Evolutionary conservation across 2,888 invertebrate genomes (phyloP), one percentile per base, ranked within the genome.

Genomic region (Sisyra terminalis): DNA sequence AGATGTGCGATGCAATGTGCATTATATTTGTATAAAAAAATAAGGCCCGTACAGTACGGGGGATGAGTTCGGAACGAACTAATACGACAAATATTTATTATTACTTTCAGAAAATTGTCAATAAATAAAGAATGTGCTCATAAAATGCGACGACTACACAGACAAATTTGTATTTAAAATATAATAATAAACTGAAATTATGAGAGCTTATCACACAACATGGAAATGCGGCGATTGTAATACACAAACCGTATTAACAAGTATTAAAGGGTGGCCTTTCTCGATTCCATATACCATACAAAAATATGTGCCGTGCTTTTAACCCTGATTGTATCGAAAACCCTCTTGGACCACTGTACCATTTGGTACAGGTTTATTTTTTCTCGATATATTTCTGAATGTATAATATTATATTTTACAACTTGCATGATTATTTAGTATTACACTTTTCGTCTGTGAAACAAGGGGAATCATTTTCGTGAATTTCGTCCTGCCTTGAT

Each of bases 281-380:
- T 24, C 24, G 24, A 5, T 24, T 24, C 24, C 24, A 24, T 24
- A 24, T 24, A 24, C 3, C 24, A 24, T 24, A 24, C 24, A 24
- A 24, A 24, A 24, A 24, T 24, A 24, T 24, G 24, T 24, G 24
- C 24, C 24, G 24, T 24, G 24, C 24, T 24, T 24, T 24, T 24
- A n/a, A n/a, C n/a, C n/a, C 24, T 7, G 24, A 24, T 24, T 24
- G 24, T 24, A 24, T 24, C 24, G 24, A 24, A 24, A 24, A 24
- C 24, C 24, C 7, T 24, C 8, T 34, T 42, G 11, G 42, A 35
- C 39, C 32, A 44, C 46, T 53, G 58, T 63, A 60, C 63, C 62
- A 63, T 53, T 55, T 52, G 53, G 63, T 63, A 58, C 63, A 52
- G 58, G 59, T 58, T 53, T 59, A 58, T 62, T 60, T 61, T 60